Percentiles rank a stretch among this genome's conserved stretches.
Evolutionary conservation across 1,140 invertebrate species (phyloP).

Genomic region (Papilio xuthus): DNA sequence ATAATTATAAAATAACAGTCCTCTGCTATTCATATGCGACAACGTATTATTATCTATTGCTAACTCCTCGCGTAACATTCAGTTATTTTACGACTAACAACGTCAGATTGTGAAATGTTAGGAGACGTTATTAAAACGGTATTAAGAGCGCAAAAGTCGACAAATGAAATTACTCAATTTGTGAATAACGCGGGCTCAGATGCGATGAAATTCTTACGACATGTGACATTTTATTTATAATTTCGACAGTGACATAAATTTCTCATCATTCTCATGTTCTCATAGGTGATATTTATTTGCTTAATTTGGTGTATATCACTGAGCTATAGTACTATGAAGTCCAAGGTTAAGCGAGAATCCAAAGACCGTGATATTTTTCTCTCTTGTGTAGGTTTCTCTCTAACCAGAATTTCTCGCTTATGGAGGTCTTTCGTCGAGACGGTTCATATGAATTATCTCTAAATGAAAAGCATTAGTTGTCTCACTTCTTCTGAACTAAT

Average conservation of each 20-base stretch:
- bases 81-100: constrained; percentile 19
- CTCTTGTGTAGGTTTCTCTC: too few relatives aligned
- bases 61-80: constrained; percentile 3
- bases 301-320: not conserved
- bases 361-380: too few relatives aligned
- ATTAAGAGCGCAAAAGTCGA: constrained; percentile 39
- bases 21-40: constrained; percentile 13
- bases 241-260: constrained; percentile 5
- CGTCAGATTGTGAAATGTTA: constrained; percentile 17
- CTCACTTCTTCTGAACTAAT: too few relatives aligned
- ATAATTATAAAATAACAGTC: constrained; percentile 31
- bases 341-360: too few relatives aligned
- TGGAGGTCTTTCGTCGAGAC: too few relatives aligned
- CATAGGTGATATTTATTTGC: not conserved
- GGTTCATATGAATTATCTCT: too few relatives aligned
- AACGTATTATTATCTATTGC: constrained; percentile 26
- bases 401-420: too few relatives aligned
- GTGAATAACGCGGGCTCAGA: not conserved
- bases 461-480: too few relatives aligned
- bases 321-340: too few relatives aligned
- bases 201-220: not conserved
- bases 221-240: not conserved
- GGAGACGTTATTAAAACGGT: constrained; percentile 42
- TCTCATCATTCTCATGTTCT: too few relatives aligned
- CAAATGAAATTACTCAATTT: constrained; percentile 32